These are phyloP conservation scores for Aphaenogaster floridana DNA, from an alignment of 1,140 invertebrate species.

Conservation along the genomic window DNA sequence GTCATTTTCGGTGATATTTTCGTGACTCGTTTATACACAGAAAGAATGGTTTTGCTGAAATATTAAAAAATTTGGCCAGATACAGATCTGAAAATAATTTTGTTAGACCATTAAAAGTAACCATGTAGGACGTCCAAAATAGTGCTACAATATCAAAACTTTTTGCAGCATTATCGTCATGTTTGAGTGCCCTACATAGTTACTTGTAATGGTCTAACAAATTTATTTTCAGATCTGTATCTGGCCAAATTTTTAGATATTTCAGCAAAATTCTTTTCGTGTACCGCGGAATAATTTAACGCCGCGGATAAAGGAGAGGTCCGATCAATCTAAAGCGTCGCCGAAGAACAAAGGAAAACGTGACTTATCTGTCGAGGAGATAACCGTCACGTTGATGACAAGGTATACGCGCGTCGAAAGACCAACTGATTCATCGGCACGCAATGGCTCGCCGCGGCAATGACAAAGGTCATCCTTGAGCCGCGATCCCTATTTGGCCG, in stretches of 20 bases:
- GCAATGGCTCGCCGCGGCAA: slow-evolving; percentile 60
- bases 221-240: no score
- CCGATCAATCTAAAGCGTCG: slow-evolving; percentile 48
- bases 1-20: slow-evolving; percentile 10
- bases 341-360: slow-evolving; percentile 52
- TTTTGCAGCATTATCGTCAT: no score
- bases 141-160: no score
- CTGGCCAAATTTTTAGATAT: no score
- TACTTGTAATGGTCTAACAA: no score
- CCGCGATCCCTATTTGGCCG: slow-evolving; percentile 34
- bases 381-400: slow-evolving; percentile 67
- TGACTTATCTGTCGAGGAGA: slow-evolving; percentile 69
- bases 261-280: no score
- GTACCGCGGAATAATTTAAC: background rate
- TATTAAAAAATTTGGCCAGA: no score
- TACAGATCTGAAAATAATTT: no score
- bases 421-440: slow-evolving; percentile 71
- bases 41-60: no score
- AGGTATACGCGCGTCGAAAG: slow-evolving; percentile 61
- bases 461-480: slow-evolving; percentile 71
- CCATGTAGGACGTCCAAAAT: no score
- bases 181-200: no score
- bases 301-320: background rate
- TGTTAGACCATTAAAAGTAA: no score
- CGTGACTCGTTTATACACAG: slow-evolving; percentile 11